Conservation (phyloP, 2,113 vertebrate genomes). For the Myrmophylax atrothorax region DNA sequence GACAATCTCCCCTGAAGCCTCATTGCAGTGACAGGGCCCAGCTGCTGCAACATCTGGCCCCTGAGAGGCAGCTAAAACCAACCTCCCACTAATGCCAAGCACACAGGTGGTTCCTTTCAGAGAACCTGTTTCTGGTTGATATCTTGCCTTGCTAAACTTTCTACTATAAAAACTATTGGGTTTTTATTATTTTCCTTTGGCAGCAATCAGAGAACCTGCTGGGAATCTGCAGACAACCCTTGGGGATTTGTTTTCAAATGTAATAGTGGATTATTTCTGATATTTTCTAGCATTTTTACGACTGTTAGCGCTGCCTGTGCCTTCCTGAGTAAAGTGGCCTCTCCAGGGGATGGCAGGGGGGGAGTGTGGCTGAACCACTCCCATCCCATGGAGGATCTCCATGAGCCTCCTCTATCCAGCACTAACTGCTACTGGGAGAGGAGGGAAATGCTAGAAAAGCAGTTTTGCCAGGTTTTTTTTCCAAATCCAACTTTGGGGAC, state of each 20-base stretch:
- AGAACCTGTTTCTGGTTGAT: neutral
- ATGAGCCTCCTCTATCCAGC: neutral
- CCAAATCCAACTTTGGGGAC: too few species aligned
- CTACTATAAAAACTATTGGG: neutral
- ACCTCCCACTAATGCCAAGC: neutral
- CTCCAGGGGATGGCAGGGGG: neutral
- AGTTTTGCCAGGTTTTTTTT: too few species aligned
- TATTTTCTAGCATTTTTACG: neutral
- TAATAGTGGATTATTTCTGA: neutral
- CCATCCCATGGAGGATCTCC: neutral
- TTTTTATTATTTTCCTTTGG: neutral
- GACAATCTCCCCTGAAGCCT: neutral
- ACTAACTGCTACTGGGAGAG: too few species aligned
- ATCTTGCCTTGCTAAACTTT: neutral
- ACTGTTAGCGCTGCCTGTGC: neutral
- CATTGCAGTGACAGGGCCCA: neutral
- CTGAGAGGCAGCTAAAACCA: neutral
- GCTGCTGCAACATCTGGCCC: constrained; percentile 27
- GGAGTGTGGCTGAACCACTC: neutral
- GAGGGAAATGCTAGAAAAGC: too few species aligned
- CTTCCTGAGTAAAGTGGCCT: neutral
- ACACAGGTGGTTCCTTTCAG: neutral
- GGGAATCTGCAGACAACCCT: neutral
- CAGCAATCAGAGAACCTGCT: neutral
- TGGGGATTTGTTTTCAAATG: neutral